Evolutionary conservation across 2,113 vertebrate genomes (phyloP), one percentile per base, ranked within the genome.

Genomic region (Aphyosemion australe): DNA sequence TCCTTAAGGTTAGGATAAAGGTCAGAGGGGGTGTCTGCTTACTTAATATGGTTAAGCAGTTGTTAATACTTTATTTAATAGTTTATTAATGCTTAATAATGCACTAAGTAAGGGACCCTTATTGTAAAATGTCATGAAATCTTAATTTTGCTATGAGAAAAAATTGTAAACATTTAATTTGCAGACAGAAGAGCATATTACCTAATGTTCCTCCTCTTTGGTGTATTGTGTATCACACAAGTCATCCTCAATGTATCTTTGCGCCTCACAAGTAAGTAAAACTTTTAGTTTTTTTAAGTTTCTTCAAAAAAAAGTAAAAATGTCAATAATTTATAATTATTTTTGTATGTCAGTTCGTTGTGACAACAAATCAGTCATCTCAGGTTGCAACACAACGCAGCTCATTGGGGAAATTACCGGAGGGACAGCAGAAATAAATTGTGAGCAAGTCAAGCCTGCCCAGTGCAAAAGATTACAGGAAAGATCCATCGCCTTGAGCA

Each of bases 171-270:
- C 14, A 4, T 61, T 26, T 61, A 5, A 18, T 39, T 48, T 43
- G 31, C 34, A 59, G 55, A 51, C 8, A 59, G 21, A 45, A 50
- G 37, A 32, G 12, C 31, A 8, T 42, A 9, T 34, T 6, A 11
- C 9, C 21, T 59, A 21, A 19, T 59, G 50, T 16, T 59, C 37
- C 55, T 68, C 47, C 15, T 20, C 65, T 42, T 52, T 12, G 55
- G 55, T 19, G 16, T 51, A 8, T 34, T 68, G 12, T 68, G 65
- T 16, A 43, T 68, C 47, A 45, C 42, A 15, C 65, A 68, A 51
- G 55, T 47, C 21, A 16, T 19, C 43, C 65, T 68, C n/a, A 68
- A 68, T 20, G 14, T 68, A 6, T 15, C 55, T 3, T 16, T 68
- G 18, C 47, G 65, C 4, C 37, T 68, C n/a, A 43, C 37, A 42